phyloP scores from a whole-genome alignment of 2,797 vertebrate species.

The Lepus townsendii region DNA sequence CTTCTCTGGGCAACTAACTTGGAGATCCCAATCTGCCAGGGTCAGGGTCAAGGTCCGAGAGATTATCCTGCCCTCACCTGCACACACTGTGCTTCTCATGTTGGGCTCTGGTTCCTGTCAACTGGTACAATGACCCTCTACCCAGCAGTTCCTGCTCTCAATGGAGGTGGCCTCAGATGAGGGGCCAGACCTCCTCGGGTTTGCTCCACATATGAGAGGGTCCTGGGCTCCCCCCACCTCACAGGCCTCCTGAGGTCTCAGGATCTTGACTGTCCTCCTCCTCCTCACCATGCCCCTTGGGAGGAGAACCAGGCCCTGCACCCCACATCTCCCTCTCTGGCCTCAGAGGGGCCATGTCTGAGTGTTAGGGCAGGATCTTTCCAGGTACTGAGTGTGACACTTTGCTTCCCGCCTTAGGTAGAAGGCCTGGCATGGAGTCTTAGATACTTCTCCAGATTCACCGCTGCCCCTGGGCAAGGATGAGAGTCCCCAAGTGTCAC shows the following conservation, averaged over 20 bases:
- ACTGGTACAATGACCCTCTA: too few relatives aligned
- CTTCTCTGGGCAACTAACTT: background rate
- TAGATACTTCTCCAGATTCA: too few relatives aligned
- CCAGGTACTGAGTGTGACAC: slow-evolving; percentile 44
- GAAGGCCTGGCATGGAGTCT: too few relatives aligned
- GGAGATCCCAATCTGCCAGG: background rate
- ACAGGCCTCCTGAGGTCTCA: background rate
- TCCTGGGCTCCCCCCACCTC: background rate
- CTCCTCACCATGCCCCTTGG: slow-evolving; percentile 83
- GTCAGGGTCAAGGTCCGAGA: background rate
- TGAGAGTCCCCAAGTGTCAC: slow-evolving; percentile 71
- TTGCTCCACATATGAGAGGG: too few relatives aligned
- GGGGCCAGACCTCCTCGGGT: background rate
- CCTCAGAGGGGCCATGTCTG: background rate
- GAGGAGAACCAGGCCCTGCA: background rate
- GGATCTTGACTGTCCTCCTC: slow-evolving; percentile 81
- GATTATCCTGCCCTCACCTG: background rate
- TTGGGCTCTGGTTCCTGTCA: background rate
- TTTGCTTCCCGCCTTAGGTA: too few relatives aligned
- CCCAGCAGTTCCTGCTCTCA: background rate
- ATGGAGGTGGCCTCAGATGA: too few relatives aligned
- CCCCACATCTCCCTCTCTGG: background rate
- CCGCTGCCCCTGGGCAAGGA: too few relatives aligned
- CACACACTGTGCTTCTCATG: too few relatives aligned
- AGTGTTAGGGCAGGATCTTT: too few relatives aligned